Conservation (phyloP, 2,797 vertebrate species). For the Gallinago solitaria region DNA sequence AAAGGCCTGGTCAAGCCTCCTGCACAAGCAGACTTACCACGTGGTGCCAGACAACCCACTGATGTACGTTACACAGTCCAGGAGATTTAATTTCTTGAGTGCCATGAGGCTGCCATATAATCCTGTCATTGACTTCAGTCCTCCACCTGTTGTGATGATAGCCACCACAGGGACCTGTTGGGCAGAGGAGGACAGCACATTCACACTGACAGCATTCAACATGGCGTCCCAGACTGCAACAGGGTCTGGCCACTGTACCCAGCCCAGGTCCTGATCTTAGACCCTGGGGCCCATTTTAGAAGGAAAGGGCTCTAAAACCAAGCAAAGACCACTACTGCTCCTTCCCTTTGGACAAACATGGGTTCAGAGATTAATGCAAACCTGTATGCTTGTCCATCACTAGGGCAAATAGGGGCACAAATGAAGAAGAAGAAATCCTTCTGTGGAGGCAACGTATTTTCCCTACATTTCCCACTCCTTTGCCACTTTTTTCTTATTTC, state of each 20-base stretch:
- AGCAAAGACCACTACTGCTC: background rate
- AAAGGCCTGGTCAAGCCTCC: background rate
- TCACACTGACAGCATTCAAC: background rate
- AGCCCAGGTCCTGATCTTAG: background rate
- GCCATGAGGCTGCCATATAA: constrained; percentile 80
- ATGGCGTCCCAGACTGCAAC: accelerated
- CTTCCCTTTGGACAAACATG: background rate
- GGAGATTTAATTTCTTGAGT: constrained; percentile 82
- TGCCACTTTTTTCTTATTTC: background rate
- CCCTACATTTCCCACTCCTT: background rate
- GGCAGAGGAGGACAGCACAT: background rate
- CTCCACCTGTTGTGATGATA: constrained; percentile 87
- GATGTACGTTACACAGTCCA: constrained; percentile 84
- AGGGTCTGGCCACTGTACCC: background rate
- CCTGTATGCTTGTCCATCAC: background rate
- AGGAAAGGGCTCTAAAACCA: background rate
- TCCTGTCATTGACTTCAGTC: constrained; percentile 84
- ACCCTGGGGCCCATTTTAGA: background rate
- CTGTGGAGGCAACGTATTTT: background rate
- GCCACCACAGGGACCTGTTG: constrained; percentile 83
- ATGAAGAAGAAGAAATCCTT: background rate
- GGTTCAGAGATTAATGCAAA: background rate
- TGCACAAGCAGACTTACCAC: constrained; percentile 74
- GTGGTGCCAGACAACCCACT: constrained; percentile 87
- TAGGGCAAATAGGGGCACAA: background rate